These are phyloP conservation scores for Melipona beecheii DNA, from an alignment of 2,888 invertebrate genomes.

Conservation along the genomic window DNA sequence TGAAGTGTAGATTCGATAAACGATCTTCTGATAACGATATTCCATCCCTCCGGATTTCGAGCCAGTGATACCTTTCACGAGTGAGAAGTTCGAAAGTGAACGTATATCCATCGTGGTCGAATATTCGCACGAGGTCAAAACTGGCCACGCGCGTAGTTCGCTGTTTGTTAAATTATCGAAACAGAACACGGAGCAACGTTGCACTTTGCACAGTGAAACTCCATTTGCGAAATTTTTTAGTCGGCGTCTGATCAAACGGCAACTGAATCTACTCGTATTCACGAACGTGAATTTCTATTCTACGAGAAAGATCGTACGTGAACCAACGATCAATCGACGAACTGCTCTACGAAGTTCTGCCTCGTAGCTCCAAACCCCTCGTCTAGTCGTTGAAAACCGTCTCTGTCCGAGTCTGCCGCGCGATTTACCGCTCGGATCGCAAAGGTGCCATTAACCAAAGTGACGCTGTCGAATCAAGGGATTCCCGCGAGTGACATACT, in stretches of 20 bases:
- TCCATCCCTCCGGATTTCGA: background rate
- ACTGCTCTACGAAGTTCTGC: background rate
- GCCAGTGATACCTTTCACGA: background rate
- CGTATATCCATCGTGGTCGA: too few relatives aligned
- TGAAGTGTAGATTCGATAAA: background rate
- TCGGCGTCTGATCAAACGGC: background rate
- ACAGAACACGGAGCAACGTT: background rate
- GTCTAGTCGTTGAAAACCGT: background rate
- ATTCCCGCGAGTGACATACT: background rate
- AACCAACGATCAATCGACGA: background rate
- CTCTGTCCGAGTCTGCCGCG: too few relatives aligned
- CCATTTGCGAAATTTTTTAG: background rate
- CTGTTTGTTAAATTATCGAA: background rate
- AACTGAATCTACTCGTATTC: background rate
- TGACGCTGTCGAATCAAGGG: background rate
- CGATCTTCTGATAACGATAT: background rate
- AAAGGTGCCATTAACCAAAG: background rate
- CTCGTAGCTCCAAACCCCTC: background rate
- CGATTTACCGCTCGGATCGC: background rate
- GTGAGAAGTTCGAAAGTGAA: background rate
- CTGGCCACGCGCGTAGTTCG: background rate
- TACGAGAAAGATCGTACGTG: background rate
- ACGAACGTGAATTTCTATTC: background rate
- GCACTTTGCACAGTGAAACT: background rate
- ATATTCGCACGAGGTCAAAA: background rate